Evolutionary conservation across 2,797 vertebrate species (phyloP), one percentile per base, ranked within the genome.

Genomic region (Sebastes elongatus): DNA sequence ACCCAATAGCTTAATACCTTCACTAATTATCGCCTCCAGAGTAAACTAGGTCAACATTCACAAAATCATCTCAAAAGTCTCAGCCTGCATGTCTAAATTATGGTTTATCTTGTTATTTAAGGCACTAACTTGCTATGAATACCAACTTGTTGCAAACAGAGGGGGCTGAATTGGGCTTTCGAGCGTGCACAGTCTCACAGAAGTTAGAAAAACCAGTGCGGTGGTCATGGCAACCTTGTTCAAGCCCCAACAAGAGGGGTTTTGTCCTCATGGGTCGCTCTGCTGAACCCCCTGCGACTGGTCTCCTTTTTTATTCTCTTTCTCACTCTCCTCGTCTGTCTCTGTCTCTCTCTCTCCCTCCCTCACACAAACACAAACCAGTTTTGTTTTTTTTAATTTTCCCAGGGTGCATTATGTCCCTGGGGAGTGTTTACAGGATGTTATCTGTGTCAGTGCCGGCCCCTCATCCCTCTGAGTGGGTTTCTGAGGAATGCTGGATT

Each of bases 381-480:
- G 6, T 20, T 25, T 25, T 64, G 20, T 62, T n/a, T 57, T 57
- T 73, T 67, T 76, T n/a, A 5, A 25, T 86, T 86, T 86, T 89
- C 85, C 82, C 90, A 87, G 79, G 87, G 84, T 90, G 86, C 83
- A 82, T 42, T 32, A 83, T 91, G 91, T 92, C 91, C 88, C 89
- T 89, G 85, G 88, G 85, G 88, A 93, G 86, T 96, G 94, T 96
- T 96, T 95, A 93, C 93, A 93, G 93, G 94, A 95, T 94, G 93
- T 96, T 95, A 95, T 96, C 94, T 91, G 88, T 94, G 86, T 92
- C 91, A 81, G 86, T 84, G 90, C 80, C 87, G 88, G 90, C 89
- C 93, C 87, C 85, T 90, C 86, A 87, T 92, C 93, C 87, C 84
- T 93, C 85, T 27, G 85, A 95, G 93, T 95, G 93, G 94, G 95